These are phyloP conservation scores for Temnothorax curvispinosus DNA, from an alignment of 1,140 invertebrate genomes.

Conservation along the genomic window DNA sequence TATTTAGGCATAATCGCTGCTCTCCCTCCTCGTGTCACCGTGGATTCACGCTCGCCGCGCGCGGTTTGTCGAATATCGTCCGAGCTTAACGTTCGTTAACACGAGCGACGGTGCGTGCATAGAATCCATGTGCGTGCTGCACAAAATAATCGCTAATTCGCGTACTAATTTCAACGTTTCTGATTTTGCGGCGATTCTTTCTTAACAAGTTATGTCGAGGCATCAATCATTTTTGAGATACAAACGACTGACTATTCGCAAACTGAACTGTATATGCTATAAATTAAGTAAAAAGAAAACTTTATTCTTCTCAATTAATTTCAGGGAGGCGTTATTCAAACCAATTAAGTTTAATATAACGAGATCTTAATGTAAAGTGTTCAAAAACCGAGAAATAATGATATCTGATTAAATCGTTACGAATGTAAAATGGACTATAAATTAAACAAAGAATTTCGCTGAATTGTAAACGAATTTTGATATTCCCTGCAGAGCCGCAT, in stretches of 20 bases:
- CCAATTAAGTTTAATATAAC: not conserved
- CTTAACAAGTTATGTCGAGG: not conserved
- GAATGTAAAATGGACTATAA: not conserved
- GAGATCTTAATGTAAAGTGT: not conserved
- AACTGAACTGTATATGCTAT: not conserved
- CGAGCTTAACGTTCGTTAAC: slow-evolving; percentile 47
- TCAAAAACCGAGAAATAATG: too few species aligned
- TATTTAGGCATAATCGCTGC: slow-evolving; percentile 54
- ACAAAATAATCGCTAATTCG: not conserved
- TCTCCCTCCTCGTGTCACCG: not conserved
- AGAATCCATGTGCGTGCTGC: not conserved
- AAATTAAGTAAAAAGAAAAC: not conserved
- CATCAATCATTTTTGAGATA: not conserved
- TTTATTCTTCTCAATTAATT: not conserved
- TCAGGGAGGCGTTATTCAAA: not conserved
- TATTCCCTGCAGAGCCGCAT: not conserved
- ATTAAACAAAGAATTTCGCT: not conserved
- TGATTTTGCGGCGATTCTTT: not conserved
- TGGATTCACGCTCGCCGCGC: not conserved
- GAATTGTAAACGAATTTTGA: slow-evolving; percentile 10
- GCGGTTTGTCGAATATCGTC: slow-evolving; percentile 7
- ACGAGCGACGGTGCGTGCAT: not conserved
- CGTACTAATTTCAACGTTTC: not conserved
- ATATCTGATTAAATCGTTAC: not conserved
- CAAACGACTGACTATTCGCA: not conserved